Evolutionary conservation across 2,888 invertebrate genomes (phyloP).

Genomic region (Hofmannophila pseudospretella): DNA sequence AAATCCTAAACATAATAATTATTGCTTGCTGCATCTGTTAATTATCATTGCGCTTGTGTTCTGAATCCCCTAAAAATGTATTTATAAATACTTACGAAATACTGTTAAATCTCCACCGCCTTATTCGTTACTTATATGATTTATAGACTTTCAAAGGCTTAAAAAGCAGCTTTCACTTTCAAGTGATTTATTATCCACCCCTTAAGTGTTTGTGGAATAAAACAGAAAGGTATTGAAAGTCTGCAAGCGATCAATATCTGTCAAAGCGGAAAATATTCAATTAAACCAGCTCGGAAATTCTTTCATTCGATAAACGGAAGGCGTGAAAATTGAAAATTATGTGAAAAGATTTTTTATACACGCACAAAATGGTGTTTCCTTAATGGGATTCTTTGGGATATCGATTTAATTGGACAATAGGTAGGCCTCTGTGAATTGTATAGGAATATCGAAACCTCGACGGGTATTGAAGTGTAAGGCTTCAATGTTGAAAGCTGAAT

Average conservation of each 20-base stretch:
- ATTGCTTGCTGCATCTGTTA: too few species aligned
- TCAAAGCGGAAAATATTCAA: constrained; percentile 65
- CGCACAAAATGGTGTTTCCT: constrained; percentile 48
- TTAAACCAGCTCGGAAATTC: constrained; percentile 57
- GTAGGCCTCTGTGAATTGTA: constrained; percentile 15
- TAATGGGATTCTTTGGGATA: constrained; percentile 40
- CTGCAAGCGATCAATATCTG: constrained; percentile 62
- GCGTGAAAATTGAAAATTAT: constrained; percentile 61
- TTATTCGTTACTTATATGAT: constrained; percentile 56
- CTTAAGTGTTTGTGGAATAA: constrained; percentile 58
- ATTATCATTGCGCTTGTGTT: too few species aligned
- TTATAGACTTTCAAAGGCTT: constrained; percentile 56
- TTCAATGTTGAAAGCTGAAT: not conserved
- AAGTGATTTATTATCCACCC: constrained; percentile 61
- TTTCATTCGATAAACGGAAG: constrained; percentile 61
- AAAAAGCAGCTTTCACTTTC: constrained; percentile 56
- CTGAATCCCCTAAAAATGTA: too few species aligned
- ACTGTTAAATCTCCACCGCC: constrained; percentile 34
- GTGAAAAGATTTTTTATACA: constrained; percentile 53
- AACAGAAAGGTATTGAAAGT: constrained; percentile 62
- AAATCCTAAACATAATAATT: too few species aligned
- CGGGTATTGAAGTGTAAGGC: constrained; percentile 1
- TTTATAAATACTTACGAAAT: too few species aligned
- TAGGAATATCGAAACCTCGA: constrained; percentile 2
- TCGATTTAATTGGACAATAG: constrained; percentile 41